phyloP scores from a whole-genome alignment of 2,888 invertebrate genomes.

The Machimus atricapillus region DNA sequence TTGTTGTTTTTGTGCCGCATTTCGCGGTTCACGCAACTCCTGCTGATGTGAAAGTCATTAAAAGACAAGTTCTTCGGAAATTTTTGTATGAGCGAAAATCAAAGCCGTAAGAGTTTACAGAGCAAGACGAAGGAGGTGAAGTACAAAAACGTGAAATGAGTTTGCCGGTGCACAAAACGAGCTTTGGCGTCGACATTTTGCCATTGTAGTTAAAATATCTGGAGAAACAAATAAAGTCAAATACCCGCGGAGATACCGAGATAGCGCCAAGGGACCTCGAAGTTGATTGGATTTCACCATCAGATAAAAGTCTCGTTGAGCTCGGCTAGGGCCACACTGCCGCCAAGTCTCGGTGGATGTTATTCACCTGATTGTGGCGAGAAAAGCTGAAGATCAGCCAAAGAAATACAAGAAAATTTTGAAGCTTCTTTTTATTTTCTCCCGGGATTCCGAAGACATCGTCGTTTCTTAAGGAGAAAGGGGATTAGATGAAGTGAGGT shows the following conservation, averaged over 20 bases:
- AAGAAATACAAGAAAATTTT: conserved; percentile 7
- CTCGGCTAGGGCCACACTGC: not conserved
- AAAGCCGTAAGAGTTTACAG: not conserved
- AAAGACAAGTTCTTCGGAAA: not conserved
- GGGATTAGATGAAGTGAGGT: not conserved
- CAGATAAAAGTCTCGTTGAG: conserved; percentile 6
- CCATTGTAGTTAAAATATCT: not conserved
- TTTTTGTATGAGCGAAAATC: not conserved
- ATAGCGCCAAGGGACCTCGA: not conserved
- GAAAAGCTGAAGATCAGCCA: not conserved
- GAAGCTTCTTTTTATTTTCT: not conserved
- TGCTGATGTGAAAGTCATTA: not conserved
- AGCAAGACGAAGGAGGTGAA: not conserved
- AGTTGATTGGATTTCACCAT: conserved; percentile 24
- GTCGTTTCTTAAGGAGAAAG: not conserved
- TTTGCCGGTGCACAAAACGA: not conserved
- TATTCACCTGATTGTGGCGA: conserved; percentile 10
- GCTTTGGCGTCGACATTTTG: not conserved
- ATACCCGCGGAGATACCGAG: not conserved
- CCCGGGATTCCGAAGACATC: not conserved
- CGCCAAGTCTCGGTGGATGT: not conserved
- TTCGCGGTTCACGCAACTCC: not conserved
- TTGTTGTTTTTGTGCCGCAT: not conserved
- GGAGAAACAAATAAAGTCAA: conserved; percentile 2
- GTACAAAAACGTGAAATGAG: not conserved